Base-by-base conservation (phyloP, 2,797 vertebrate genomes). In the Cottoperca gobio region DNA sequence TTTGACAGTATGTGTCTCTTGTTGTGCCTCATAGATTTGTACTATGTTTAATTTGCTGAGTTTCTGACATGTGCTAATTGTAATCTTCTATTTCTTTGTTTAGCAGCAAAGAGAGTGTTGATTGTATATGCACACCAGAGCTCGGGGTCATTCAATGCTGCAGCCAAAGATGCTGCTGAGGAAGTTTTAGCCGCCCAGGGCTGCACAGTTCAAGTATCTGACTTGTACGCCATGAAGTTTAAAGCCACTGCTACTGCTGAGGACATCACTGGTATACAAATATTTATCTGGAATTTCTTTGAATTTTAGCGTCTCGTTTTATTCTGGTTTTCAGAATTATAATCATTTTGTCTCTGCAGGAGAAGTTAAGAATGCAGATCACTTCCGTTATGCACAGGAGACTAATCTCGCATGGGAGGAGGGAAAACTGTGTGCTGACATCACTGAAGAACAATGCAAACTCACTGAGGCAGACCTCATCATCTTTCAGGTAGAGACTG, bases 61-160 rank as follows among this genome's bases (percentile, higher is more conserved):
- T 67, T 50, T 49, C 0, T 50, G n/a, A 7, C 23, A 2, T 66
- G 17, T 3, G 1, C 21, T 57, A 3, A 6, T 10, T 58, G 2
- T 21, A 6, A 46, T 33, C 2, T 35, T 35, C 6, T 48, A 1
- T 23, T 28, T 46, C 3, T 70, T 82, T 0, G 1, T n/a, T 82
- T 60, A 39, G 59, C 52, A 93, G 94, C 79, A 1, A 95, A 90
- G 78, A 96, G 94, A 8, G 95, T 96, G 13, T 89, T 97, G 78
- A 95, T 97, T 2, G 90, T 98, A 35, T 97, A 94, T 0, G 96
- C 96, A 0, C 96, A 97, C 71, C 96, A 97, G 82, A 96, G 96
- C 54, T 79, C 91, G 28, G 87, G 66, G 10, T 97, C 97, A 40
- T 94, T 98, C 72, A 97, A 93, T 0, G 93, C 95, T 2, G 93